phyloP scores from a whole-genome alignment of 2,888 invertebrate species.

The Rotaria sp. region DNA sequence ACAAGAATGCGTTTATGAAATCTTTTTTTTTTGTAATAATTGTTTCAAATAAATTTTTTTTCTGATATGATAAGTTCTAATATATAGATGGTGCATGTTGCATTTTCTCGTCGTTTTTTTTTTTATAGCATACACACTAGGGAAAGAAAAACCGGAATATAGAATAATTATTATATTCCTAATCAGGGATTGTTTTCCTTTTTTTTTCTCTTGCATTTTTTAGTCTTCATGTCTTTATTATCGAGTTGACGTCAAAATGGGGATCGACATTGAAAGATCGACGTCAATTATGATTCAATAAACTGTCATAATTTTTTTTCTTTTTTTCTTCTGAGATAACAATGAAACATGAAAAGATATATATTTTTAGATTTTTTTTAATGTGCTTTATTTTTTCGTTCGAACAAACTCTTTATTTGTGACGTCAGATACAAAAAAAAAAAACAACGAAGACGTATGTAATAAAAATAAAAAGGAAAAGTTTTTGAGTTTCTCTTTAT shows the following conservation, averaged over 20 bases:
- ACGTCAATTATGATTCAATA: not conserved
- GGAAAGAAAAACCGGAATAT: not conserved
- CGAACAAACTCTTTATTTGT: not conserved
- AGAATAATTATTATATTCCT: not conserved
- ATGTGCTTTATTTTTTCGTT: not conserved
- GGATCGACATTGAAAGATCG: not conserved
- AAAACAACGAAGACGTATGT: too few relatives aligned
- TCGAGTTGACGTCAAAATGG: not conserved
- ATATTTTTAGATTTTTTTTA: not conserved
- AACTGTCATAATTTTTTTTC: not conserved
- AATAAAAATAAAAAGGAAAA: too few relatives aligned
- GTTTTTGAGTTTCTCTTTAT: too few relatives aligned
- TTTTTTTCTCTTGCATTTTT: not conserved
- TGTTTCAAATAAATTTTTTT: not conserved
- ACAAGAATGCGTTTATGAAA: not conserved
- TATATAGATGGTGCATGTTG: not conserved
- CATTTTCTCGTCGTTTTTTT: not conserved
- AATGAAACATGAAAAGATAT: not conserved
- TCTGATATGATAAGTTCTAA: not conserved
- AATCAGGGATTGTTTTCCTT: not conserved
- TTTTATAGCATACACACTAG: not conserved
- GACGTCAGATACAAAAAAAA: not conserved
- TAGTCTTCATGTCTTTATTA: not conserved
- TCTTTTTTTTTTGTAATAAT: not conserved
- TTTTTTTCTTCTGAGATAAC: not conserved